Conservation (phyloP, 2,797 vertebrate species). For the Micromesistius poutassou region DNA sequence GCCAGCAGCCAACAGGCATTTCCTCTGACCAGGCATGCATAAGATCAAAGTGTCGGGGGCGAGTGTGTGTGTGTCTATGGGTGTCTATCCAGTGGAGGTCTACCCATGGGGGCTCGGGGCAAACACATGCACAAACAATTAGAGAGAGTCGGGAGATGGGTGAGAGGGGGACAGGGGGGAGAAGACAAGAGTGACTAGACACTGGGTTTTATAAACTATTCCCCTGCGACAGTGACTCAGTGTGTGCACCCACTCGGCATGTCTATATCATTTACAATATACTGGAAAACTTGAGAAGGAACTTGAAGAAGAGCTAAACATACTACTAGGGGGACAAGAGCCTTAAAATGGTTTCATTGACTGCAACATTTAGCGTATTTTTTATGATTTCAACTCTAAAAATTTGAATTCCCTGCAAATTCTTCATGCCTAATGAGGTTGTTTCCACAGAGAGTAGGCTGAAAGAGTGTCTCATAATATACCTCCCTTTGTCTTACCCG, state of each 20-base stretch:
- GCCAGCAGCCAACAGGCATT: slow-evolving; percentile 59
- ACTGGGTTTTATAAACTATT: not conserved
- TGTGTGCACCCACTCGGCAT: not conserved
- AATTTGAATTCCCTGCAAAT: not conserved
- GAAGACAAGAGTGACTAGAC: slow-evolving; percentile 4
- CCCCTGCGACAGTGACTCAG: slow-evolving; percentile 15
- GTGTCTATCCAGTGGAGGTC: slow-evolving; percentile 35
- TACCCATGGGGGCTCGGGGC: slow-evolving; percentile 23
- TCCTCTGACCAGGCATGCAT: slow-evolving; percentile 51
- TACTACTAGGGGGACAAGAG: not conserved
- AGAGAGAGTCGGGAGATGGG: slow-evolving; percentile 31
- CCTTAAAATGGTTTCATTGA: not conserved
- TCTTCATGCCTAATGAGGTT: not conserved
- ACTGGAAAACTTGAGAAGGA: not conserved
- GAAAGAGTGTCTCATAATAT: not conserved
- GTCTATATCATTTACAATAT: not conserved
- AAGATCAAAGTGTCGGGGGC: slow-evolving; percentile 56
- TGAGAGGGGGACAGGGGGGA: slow-evolving; percentile 25
- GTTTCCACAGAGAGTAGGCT: not conserved
- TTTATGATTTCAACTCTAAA: not conserved
- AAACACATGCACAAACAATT: slow-evolving; percentile 60
- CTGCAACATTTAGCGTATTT: no score
- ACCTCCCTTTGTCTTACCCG: not conserved
- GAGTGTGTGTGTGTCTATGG: slow-evolving; percentile 17
- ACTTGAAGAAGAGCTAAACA: not conserved